Conservation (phyloP, 2,888 invertebrate species). For the Andricus quercusramuli region DNA sequence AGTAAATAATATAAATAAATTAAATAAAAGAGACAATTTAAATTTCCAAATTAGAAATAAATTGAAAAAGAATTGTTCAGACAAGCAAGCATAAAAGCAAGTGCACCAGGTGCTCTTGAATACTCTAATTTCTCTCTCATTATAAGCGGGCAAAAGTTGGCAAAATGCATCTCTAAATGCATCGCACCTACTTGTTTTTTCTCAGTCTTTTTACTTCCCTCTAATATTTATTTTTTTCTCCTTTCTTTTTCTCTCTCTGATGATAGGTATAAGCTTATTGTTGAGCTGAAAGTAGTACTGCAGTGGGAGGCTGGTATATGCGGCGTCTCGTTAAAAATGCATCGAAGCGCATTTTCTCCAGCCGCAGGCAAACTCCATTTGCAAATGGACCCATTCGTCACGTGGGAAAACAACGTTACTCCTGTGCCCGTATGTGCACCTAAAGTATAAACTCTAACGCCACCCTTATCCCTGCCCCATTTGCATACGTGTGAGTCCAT, state of each 20-base stretch:
- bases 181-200: background rate
- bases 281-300: slow-evolving; percentile 15
- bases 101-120: background rate
- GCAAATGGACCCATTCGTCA: slow-evolving; percentile 62
- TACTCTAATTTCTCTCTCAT: slow-evolving; percentile 18
- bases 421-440: slow-evolving; percentile 43
- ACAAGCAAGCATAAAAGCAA: background rate
- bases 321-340: slow-evolving; percentile 61
- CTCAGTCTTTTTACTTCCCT: background rate
- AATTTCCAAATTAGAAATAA: background rate
- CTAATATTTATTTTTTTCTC: background rate
- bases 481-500: slow-evolving; percentile 26
- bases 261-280: slow-evolving; percentile 13
- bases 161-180: background rate
- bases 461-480: slow-evolving; percentile 40
- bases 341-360: slow-evolving; percentile 59
- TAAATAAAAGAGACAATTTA: background rate
- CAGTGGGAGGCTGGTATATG: slow-evolving; percentile 18
- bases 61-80: background rate
- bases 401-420: slow-evolving; percentile 56
- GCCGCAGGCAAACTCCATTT: slow-evolving; percentile 58
- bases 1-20: background rate
- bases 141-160: background rate
- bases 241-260: background rate
- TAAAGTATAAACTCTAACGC: slow-evolving; percentile 33